Evolutionary conservation across 2,797 vertebrate species (phyloP).

Genomic region (Glossophaga mutica): DNA sequence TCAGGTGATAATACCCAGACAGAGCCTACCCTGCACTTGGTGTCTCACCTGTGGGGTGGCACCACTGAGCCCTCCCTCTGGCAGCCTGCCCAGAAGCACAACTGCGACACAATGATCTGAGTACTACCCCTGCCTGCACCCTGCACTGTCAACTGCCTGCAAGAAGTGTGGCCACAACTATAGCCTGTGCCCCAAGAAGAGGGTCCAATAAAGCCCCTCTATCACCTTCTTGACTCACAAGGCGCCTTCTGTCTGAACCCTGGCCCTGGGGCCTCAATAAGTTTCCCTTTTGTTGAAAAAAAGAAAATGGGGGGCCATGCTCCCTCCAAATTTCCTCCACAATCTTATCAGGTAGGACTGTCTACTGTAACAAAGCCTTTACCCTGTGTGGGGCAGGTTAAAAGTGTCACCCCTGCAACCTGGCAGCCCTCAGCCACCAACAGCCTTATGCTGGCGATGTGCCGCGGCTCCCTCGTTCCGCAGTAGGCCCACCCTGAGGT

Average conservation of each 20-base stretch:
- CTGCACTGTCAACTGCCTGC: neutral
- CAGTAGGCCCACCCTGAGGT: neutral
- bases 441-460: fast-evolving
- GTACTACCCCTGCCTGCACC: neutral
- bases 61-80: neutral
- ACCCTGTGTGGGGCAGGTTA: neutral
- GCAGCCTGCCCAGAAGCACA: neutral
- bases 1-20: neutral
- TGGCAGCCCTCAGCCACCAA: too few relatives aligned
- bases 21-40: neutral
- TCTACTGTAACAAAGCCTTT: neutral
- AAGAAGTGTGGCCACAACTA: neutral
- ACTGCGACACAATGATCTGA: neutral
- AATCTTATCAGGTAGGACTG: neutral
- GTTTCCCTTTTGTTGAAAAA: neutral
- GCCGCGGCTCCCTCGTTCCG: fast-evolving
- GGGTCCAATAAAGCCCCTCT: neutral
- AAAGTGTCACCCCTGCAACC: neutral
- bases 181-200: neutral
- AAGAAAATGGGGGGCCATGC: neutral
- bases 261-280: neutral
- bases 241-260: neutral
- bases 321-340: neutral
- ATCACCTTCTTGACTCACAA: neutral
- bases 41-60: neutral